Conservation (phyloP, 2,888 invertebrate species). For the Biston betularia region DNA sequence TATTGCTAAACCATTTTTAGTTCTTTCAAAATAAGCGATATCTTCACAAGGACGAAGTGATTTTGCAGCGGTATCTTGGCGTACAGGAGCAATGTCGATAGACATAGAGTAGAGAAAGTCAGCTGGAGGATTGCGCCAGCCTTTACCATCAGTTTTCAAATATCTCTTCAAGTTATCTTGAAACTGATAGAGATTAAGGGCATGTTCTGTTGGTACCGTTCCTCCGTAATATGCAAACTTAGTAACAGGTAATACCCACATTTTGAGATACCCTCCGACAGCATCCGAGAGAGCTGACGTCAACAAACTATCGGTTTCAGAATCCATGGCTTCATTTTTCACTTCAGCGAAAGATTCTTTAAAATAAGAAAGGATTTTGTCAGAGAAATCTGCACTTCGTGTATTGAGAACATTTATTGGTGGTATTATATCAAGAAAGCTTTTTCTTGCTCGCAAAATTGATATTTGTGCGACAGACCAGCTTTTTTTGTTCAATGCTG, state of each 20-base stretch:
- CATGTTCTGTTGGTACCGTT: constrained; percentile 82
- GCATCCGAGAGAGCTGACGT: constrained; percentile 77
- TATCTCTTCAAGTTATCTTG: constrained; percentile 86
- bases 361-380: constrained; percentile 61
- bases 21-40: constrained; percentile 67
- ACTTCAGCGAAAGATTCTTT: constrained; percentile 57
- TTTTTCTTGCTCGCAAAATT: constrained; percentile 62
- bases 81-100: constrained; percentile 55
- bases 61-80: constrained; percentile 44
- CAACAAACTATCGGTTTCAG: constrained; percentile 56
- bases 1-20: constrained; percentile 60
- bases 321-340: constrained; percentile 56
- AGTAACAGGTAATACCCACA: constrained; percentile 86
- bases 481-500: constrained; percentile 53
- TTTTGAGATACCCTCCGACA: constrained; percentile 87
- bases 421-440: constrained; percentile 68
- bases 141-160: constrained; percentile 85
- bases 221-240: constrained; percentile 88
- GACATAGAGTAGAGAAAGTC: constrained; percentile 57
- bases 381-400: constrained; percentile 59
- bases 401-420: constrained; percentile 53
- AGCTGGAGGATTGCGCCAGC: constrained; percentile 79
- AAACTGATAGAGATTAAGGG: constrained; percentile 83
- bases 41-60: constrained; percentile 59
- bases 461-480: constrained; percentile 63